phyloP scores from a whole-genome alignment of 2,888 invertebrate species.

The Palloptera scutellata region DNA sequence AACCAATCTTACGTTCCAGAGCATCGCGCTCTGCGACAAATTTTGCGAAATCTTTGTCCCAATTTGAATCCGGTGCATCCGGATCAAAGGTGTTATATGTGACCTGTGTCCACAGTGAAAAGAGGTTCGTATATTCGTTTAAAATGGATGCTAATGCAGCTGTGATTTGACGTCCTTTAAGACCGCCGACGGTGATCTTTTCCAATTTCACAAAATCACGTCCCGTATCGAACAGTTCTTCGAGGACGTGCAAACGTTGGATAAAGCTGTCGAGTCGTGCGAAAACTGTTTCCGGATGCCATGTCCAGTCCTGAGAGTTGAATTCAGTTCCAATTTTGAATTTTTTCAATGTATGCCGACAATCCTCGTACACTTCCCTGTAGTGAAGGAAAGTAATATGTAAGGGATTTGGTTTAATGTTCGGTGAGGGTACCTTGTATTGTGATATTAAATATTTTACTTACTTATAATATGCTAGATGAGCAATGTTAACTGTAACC shows the following conservation, averaged over 20 bases:
- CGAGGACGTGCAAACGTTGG: conserved; percentile 71
- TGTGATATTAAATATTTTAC: conserved; percentile 36
- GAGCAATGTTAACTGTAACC: conserved; percentile 66
- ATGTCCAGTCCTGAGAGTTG: conserved; percentile 75
- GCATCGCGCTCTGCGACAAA: conserved; percentile 73
- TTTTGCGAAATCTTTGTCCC: conserved; percentile 71
- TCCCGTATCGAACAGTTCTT: conserved; percentile 77
- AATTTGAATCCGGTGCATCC: conserved; percentile 72
- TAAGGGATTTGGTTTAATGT: not conserved
- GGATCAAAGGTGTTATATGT: conserved; percentile 80
- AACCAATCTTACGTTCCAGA: conserved; percentile 80
- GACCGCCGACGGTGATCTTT: conserved; percentile 80
- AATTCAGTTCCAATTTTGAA: conserved; percentile 53
- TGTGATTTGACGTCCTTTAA: conserved; percentile 71
- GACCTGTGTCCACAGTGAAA: conserved; percentile 63
- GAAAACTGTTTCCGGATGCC: conserved; percentile 77
- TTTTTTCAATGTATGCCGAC: conserved; percentile 62
- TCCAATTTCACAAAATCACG: conserved; percentile 87
- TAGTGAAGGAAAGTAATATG: too few relatives aligned
- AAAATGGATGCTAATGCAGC: conserved; percentile 64
- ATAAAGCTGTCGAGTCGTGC: conserved; percentile 72
- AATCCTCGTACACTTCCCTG: conserved; percentile 65
- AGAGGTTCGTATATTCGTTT: conserved; percentile 52
- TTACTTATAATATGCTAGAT: conserved; percentile 70
- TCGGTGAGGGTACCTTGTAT: not conserved